Base-by-base conservation (phyloP, 1,140 invertebrate genomes). In the Hestina assimilis region DNA sequence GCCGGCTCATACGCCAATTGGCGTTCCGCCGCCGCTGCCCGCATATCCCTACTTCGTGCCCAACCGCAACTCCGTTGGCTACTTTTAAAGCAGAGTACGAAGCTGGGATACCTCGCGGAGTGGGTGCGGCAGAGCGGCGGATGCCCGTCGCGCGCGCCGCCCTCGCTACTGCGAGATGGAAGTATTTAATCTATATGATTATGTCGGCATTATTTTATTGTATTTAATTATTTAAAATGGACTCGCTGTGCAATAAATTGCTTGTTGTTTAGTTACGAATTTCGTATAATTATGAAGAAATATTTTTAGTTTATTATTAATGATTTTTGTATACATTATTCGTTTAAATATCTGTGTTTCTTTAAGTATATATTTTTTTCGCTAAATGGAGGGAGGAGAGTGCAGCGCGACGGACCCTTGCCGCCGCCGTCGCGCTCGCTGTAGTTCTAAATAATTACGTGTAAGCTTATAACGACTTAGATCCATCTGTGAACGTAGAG, bases 231-330 rank as follows among this genome's bases (percentile, higher is more conserved):
- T 79, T 83, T 77, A 73, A 82, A 77, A 69, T 78, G 77, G 74
- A 84, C 75, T 78, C 58, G 77, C 81, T 84, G 81, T 87, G 83
- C 83, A 87, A 87, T 87, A 86, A 61, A 71, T 79, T 82, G 83
- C 81, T 87, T 81, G 75, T 84, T 82, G 74, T 83, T 80, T 86
- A 83, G 72, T 84, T 82, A 78, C 73, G 71, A 72, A 68, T 79
- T 71, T 79, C 74, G 61, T 80, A 79, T 74, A 63, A 72, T 69
- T 74, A 72, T 67, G 40, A 70, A 73, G 66, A 61, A 66, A 63
- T 76, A 79, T 75, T 75, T 75, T 85, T 75, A 79, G 62, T 80
- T 79, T 72, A 72, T 67, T 69, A 61, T 64, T 66, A 61, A 69
- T 73, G 66, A 69, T 69, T 72, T 74, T 67, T 75, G 59, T 79